A percentile compares a stretch with the other conserved stretches of the same genome.
Conservation (phyloP, 2,888 invertebrate genomes). For the Eudasyphora cyanicolor region DNA sequence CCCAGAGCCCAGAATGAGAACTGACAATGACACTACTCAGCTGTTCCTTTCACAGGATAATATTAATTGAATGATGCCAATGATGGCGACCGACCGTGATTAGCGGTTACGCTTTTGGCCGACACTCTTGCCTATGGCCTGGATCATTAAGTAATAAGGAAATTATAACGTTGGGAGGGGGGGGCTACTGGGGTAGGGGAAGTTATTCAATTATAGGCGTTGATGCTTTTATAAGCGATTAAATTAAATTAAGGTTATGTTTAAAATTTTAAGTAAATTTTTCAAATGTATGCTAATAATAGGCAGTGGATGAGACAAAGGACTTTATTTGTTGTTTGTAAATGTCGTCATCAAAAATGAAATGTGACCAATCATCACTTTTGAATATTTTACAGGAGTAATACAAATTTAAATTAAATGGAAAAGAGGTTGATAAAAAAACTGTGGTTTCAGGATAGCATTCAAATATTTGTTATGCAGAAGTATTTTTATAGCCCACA, state of each 20-base stretch:
- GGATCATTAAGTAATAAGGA: constrained; percentile 18
- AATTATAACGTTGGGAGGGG: constrained; percentile 28
- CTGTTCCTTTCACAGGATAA: constrained; percentile 15
- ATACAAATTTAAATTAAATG: too few species aligned
- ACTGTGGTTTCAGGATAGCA: too few species aligned
- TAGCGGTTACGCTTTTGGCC: constrained; percentile 5
- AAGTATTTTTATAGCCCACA: too few species aligned
- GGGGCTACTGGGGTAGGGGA: not conserved
- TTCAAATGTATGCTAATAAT: not conserved
- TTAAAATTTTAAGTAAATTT: not conserved
- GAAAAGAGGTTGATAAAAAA: too few species aligned
- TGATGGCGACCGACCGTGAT: constrained; percentile 7
- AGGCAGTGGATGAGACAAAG: too few species aligned
- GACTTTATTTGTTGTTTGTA: too few species aligned
- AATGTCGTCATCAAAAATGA: too few species aligned
- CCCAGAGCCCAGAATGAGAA: not conserved
- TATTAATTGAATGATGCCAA: constrained; percentile 25
- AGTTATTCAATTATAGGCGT: constrained; percentile 3
- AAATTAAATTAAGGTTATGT: not conserved
- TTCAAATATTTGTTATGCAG: too few species aligned
- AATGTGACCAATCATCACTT: too few species aligned
- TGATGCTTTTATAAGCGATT: not conserved
- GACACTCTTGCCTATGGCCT: not conserved
- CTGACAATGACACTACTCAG: not conserved
- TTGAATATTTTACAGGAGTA: too few species aligned